A percentile compares a stretch with the other conserved stretches of the same genome.
Conservation (phyloP, 2,113 vertebrate genomes). For the Lasiurus borealis region DNA sequence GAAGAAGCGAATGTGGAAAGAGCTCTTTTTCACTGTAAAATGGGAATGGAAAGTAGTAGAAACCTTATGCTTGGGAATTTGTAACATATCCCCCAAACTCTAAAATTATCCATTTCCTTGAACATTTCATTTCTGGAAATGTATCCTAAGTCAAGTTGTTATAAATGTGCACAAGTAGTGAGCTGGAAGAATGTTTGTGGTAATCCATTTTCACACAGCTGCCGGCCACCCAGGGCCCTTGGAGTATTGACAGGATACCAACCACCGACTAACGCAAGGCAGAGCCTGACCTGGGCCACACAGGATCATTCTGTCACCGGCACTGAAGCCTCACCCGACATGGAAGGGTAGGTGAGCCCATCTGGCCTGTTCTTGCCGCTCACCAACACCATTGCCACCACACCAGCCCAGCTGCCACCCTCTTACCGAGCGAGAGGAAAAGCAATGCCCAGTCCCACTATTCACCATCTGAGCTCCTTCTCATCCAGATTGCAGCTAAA, state of each 20-base stretch:
- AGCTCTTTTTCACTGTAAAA: neutral
- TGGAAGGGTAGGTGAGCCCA: neutral
- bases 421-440: neutral
- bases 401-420: rapidly evolving
- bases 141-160: constrained; percentile 12
- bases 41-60: neutral
- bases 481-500: neutral
- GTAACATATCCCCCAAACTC: neutral
- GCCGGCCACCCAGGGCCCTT: neutral
- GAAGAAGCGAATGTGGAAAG: neutral
- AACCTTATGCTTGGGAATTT: neutral
- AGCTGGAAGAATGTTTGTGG: neutral
- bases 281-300: neutral
- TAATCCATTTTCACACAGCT: neutral
- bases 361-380: neutral
- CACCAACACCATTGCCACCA: neutral
- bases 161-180: neutral
- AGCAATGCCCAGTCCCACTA: neutral
- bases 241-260: neutral
- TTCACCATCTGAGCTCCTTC: neutral
- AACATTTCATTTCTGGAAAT: constrained; percentile 4
- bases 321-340: neutral
- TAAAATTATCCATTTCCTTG: constrained; percentile 35
- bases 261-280: neutral
- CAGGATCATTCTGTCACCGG: rapidly evolving